Evolutionary conservation across 1,140 invertebrate species (phyloP), one percentile per base, ranked within the genome.

Genomic region (Diorhabda carinulata): DNA sequence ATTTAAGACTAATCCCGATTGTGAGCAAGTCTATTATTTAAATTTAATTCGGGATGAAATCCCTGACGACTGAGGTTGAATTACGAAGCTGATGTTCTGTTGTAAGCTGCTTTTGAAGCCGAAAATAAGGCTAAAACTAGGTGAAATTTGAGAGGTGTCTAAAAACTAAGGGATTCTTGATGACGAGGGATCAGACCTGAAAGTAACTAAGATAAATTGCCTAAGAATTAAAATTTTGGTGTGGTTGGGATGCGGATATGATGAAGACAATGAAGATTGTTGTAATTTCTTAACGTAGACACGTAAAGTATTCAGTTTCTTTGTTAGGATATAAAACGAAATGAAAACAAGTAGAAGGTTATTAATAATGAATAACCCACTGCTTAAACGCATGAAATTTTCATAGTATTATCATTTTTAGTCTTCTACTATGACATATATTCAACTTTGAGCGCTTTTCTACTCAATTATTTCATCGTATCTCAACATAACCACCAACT

Each of bases 11-110:
- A 2, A 52, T 6, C 47, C 6, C 2, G 47, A 52, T 52, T 52
- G 6, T 8, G 6, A 52, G 47, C n/a, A 2, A 52, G 47, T 52
- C 47, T 52, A 52, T 52, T 52, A 52, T 52, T 52, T 52, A 52
- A 52, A 52, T 52, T 52, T 52, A 52, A 52, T 52, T 52, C 47
- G 4, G 47, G 47, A 52, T 52, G 47, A 52, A 52, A 52, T 52
- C 47, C 47, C 47, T 52, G 47, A 52, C 47, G n/a, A 52, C 47
- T 52, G 47, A 52, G 47, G 47, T 52, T 52, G 47, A 52, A 52
- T 52, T 4, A 3, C n/a, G 3, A 52, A 52, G 47, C 47, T 52
- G 47, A 2, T 52, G 47, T 52, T 52, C n/a, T 52, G 47, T 52
- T 52, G 47, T 52, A 52, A 52, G 47, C 47, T 8, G 47, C 47